A percentile compares a stretch with the other conserved stretches of the same genome.
These are phyloP conservation scores for Podarcis siculus DNA, from an alignment of 2,797 vertebrate genomes.

Conservation along the genomic window DNA sequence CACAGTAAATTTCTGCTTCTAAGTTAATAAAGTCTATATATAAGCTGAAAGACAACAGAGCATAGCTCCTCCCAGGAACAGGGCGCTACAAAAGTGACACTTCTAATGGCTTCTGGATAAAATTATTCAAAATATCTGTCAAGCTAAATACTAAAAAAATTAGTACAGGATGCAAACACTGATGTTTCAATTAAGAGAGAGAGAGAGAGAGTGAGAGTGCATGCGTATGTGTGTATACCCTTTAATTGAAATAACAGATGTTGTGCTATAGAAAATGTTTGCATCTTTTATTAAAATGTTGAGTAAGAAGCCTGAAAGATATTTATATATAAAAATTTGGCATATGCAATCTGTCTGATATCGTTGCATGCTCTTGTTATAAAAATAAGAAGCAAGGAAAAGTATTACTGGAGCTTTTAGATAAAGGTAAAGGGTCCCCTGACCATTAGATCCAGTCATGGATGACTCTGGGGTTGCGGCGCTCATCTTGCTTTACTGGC, in stretches of 20 bases:
- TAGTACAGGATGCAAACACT: neutral
- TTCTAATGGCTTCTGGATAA: conserved; percentile 13
- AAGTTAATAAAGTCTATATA: neutral
- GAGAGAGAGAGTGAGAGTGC: too few species aligned
- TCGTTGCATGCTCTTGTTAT: neutral
- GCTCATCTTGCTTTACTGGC: too few species aligned
- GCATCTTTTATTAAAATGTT: neutral
- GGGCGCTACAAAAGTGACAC: neutral
- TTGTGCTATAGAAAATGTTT: neutral
- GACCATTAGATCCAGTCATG: too few species aligned
- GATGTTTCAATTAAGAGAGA: too few species aligned
- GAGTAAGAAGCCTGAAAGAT: too few species aligned
- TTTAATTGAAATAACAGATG: neutral
- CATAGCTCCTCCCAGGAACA: neutral
- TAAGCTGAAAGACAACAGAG: neutral
- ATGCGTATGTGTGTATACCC: neutral
- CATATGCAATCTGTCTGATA: neutral
- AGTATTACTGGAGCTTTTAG: neutral
- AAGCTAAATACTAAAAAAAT: neutral
- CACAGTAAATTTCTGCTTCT: neutral
- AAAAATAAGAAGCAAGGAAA: neutral
- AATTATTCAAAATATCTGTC: neutral
- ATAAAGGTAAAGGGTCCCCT: too few species aligned
- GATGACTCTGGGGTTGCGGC: too few species aligned
- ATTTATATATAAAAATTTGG: neutral